A percentile compares a stretch with the other conserved stretches of the same genome.
Evolutionary conservation across 2,113 vertebrate species (phyloP).

Genomic region (Gavialis gangeticus): DNA sequence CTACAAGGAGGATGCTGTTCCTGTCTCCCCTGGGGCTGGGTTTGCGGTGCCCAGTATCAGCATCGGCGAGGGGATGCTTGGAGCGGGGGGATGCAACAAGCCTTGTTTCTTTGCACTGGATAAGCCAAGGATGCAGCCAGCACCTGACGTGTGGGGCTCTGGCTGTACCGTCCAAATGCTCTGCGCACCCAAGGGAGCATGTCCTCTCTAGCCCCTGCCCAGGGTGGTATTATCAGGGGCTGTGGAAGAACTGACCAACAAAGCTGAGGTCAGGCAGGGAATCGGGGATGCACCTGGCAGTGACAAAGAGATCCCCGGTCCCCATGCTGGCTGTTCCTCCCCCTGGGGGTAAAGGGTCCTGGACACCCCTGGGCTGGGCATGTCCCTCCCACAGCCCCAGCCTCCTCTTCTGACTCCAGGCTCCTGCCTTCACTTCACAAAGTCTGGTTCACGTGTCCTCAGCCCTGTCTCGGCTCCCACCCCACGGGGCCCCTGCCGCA

Average conservation of each 20-base stretch:
- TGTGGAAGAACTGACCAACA: no score
- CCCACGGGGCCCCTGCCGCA: neutral
- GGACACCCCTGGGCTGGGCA: neutral
- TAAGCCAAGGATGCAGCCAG: neutral
- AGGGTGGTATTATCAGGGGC: neutral
- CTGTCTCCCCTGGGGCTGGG: neutral
- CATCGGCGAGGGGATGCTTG: neutral
- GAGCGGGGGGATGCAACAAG: neutral
- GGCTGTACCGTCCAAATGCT: no score
- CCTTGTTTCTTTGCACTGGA: neutral
- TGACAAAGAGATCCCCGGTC: neutral
- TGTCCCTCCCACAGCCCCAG: no score
- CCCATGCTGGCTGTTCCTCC: neutral
- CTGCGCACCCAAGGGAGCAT: no score
- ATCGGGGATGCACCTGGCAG: neutral
- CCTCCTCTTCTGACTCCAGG: fast-evolving
- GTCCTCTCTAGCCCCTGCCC: no score
- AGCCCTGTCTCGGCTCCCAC: neutral
- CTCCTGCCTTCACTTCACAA: neutral
- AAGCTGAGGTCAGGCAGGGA: no score
- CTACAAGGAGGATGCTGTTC: neutral
- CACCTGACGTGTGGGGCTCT: neutral
- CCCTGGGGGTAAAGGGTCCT: neutral
- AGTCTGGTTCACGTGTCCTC: neutral
- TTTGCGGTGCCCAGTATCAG: conserved; percentile 14